Percentiles rank a stretch among this genome's conserved stretches.
These are phyloP conservation scores for Melanotaenia maccullochi DNA, from an alignment of 2,797 vertebrate species.

Conservation along the genomic window DNA sequence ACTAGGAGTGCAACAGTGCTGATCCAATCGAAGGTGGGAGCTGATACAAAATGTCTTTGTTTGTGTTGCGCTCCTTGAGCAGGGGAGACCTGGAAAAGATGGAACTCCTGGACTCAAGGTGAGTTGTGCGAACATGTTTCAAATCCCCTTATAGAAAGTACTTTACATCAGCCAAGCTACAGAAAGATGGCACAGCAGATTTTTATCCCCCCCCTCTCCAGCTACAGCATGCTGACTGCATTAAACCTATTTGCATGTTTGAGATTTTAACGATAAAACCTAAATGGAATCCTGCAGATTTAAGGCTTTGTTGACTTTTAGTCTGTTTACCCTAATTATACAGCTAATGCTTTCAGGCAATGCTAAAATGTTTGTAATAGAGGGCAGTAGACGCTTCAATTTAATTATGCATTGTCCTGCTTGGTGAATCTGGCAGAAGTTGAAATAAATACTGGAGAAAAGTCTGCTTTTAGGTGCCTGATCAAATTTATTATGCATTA, in stretches of 20 bases:
- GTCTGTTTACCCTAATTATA: constrained; percentile 74
- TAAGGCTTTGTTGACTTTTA: constrained; percentile 79
- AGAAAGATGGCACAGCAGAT: constrained; percentile 80
- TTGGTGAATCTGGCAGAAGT: constrained; percentile 54
- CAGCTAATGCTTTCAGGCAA: constrained; percentile 73
- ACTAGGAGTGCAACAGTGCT: constrained; percentile 77
- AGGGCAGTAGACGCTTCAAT: constrained; percentile 63
- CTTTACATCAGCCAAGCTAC: constrained; percentile 68
- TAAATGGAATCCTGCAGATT: constrained; percentile 77
- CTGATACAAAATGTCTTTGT: constrained; percentile 76
- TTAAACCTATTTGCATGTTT: constrained; percentile 82
- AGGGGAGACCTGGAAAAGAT: constrained; percentile 95
- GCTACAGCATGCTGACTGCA: constrained; percentile 70
- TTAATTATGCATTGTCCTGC: constrained; percentile 73
- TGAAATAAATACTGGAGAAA: constrained; percentile 57
- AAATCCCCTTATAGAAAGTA: constrained; percentile 75
- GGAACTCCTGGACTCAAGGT: constrained; percentile 95
- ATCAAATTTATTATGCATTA: constrained; percentile 46
- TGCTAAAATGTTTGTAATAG: constrained; percentile 76
- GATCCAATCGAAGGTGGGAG: constrained; percentile 78
- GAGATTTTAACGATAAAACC: constrained; percentile 79
- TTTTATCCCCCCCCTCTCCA: constrained; percentile 55
- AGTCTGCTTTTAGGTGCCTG: constrained; percentile 46
- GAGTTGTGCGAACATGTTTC: constrained; percentile 60
- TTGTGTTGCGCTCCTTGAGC: constrained; percentile 75